Base-by-base conservation (phyloP, 2,797 vertebrate genomes). In the Phylloscopus collybita region DNA sequence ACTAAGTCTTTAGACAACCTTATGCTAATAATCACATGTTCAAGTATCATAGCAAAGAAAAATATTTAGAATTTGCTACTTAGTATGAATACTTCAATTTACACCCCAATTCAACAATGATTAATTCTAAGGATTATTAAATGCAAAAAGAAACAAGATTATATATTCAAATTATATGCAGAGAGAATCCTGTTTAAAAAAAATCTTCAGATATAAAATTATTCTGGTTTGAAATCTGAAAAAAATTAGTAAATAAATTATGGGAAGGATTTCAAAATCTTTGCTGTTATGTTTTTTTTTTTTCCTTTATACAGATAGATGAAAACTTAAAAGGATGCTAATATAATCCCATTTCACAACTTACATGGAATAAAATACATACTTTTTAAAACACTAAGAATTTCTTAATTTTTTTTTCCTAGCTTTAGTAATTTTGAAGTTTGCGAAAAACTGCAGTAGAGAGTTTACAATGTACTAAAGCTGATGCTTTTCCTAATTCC, bases 111-210 rank as follows among this genome's bases (percentile, higher is more conserved):
- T 62, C 22, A 85, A 56, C 10, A 80, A 59, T 20, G 66, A 57
- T 50, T 38, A 80, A 74, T 57, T 75, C 18, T 50, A 61, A 74
- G 54, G 5, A 65, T 57, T 57, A 74, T 38, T 78, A 82, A 57
- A 81, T 22, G 1, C 0, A 47, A n/a, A 36, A 26, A 32, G 9
- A 40, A 36, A 16, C 6, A 21, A 60, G 5, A 38, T 0, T 27
- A 5, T 3, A 45, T 29, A 32, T 83, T 15, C 11, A 32, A 80
- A 54, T 44, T 23, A 42, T 34, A 65, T 3, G 6, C 16, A 44
- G 11, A 61, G 4, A 75, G 3, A 80, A 75, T 61, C 8, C 21
- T 47, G 22, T 25, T 62, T 38, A 23, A 53, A 44, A 78, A 47
- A 47, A 12, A 27, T 16, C 10, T 69, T 29, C 8, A 40, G 15